Evolutionary conservation across 30 jellyfish, hydroid and myxozoan genomes (phyloP).

Genomic region (Aurelia aurita): DNA sequence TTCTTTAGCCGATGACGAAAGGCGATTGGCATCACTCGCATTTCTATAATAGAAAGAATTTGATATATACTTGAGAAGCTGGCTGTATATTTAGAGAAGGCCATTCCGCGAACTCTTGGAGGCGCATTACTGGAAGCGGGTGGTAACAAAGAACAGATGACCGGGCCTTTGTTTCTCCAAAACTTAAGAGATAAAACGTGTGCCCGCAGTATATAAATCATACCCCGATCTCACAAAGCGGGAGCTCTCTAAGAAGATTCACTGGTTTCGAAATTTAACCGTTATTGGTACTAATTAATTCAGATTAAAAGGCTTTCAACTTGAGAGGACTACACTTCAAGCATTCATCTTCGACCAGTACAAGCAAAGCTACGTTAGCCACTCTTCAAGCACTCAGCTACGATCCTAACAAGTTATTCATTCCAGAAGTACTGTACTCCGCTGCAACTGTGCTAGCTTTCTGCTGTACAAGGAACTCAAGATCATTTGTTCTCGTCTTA

Average conservation of each 20-base stretch:
- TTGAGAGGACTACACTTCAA: not conserved
- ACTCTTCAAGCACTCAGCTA: too few species aligned
- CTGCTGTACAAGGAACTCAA: not conserved
- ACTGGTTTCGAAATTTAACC: not conserved
- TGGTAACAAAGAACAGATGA: not conserved
- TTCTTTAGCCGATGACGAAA: constrained; percentile 27
- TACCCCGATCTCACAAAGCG: constrained; percentile 16
- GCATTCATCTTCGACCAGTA: too few species aligned
- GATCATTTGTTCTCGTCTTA: too few species aligned
- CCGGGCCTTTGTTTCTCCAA: constrained; percentile 20
- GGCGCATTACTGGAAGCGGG: constrained; percentile 17
- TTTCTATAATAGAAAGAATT: not conserved
- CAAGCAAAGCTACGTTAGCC: too few species aligned
- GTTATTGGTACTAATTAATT: not conserved
- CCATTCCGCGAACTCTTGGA: constrained; percentile 6
- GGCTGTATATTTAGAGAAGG: too few species aligned
- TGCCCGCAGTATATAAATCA: not conserved
- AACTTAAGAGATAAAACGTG: constrained; percentile 13
- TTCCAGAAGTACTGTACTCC: not conserved
- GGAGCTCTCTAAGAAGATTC: constrained; percentile 25
- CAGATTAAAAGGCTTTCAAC: not conserved
- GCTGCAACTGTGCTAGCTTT: not conserved
- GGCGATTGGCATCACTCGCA: constrained; percentile 16
- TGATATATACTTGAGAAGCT: not conserved
- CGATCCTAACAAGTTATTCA: too few species aligned